These are phyloP conservation scores for Nudaria mundana DNA, from an alignment of 2,888 invertebrate genomes.

Conservation along the genomic window DNA sequence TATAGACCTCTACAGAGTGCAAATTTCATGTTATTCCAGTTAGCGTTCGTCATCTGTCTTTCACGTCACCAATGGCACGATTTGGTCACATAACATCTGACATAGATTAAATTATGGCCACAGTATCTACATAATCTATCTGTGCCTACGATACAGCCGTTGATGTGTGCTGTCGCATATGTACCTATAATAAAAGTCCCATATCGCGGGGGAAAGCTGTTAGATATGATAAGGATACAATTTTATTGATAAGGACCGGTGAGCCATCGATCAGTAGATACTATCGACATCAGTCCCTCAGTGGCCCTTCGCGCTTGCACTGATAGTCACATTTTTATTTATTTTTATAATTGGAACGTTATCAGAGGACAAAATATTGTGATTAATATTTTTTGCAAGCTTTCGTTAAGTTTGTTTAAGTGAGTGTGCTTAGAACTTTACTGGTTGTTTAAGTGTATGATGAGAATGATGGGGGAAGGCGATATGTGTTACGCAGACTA, in stretches of 20 bases:
- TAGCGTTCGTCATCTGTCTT: constrained; percentile 49
- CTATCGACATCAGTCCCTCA: constrained; percentile 50
- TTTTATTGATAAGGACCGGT: constrained; percentile 75
- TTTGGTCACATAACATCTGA: constrained; percentile 37
- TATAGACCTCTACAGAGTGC: no score
- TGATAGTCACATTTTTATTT: constrained; percentile 24
- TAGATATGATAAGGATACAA: constrained; percentile 78
- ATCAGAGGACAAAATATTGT: constrained; percentile 32
- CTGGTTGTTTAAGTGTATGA: constrained; percentile 47
- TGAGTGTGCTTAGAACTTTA: constrained; percentile 5
- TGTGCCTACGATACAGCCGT: constrained; percentile 52
- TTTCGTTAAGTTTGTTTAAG: neutral
- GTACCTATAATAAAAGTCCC: constrained; percentile 69
- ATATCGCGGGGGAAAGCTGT: constrained; percentile 76
- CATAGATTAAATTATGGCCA: constrained; percentile 22
- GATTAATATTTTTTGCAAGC: constrained; percentile 16
- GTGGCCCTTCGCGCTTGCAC: constrained; percentile 34
- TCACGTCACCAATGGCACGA: constrained; percentile 47
- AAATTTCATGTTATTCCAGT: constrained; percentile 23
- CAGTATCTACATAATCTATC: constrained; percentile 58
- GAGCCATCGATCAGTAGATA: constrained; percentile 76
- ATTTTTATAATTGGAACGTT: constrained; percentile 31
- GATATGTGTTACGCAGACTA: constrained; percentile 81
- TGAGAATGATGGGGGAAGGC: constrained; percentile 81
- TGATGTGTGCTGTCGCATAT: constrained; percentile 43